Conservation (phyloP, 2,797 vertebrate genomes). For the Pantherophis vulpinus region DNA sequence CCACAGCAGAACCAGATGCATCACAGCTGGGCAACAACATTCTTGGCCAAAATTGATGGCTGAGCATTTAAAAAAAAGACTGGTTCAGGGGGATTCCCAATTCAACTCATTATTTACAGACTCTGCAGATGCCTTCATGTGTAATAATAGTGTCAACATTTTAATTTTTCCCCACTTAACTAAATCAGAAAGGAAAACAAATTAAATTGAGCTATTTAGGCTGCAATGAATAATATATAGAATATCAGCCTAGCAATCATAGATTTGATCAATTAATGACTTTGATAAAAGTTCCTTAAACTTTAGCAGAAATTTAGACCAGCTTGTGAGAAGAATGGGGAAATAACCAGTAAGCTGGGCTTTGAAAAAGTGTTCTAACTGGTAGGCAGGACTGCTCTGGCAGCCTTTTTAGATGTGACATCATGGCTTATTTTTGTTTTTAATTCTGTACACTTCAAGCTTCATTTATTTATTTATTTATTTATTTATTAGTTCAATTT, state of each 20-base stretch:
- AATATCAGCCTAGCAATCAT: neutral
- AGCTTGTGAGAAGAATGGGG: neutral
- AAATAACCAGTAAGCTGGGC: neutral
- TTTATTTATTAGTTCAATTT: too few relatives aligned
- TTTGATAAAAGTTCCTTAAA: neutral
- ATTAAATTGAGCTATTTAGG: slow-evolving; percentile 2
- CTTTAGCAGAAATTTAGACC: neutral
- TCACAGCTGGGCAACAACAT: neutral
- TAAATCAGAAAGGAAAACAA: slow-evolving; percentile 57
- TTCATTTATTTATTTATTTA: neutral
- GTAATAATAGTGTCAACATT: neutral
- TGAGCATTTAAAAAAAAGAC: neutral
- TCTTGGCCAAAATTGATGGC: neutral
- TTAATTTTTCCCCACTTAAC: slow-evolving; percentile 39
- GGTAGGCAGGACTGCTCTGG: neutral
- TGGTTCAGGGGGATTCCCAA: neutral
- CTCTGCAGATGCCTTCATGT: slow-evolving; percentile 9
- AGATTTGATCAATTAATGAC: neutral
- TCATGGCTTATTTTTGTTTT: neutral
- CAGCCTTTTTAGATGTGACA: neutral
- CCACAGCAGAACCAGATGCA: neutral
- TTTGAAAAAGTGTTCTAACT: neutral
- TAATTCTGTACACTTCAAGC: neutral
- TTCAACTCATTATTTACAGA: neutral
- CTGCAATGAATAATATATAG: neutral